phyloP scores from a whole-genome alignment of 2,797 vertebrate genomes.

The Rhincodon typus region DNA sequence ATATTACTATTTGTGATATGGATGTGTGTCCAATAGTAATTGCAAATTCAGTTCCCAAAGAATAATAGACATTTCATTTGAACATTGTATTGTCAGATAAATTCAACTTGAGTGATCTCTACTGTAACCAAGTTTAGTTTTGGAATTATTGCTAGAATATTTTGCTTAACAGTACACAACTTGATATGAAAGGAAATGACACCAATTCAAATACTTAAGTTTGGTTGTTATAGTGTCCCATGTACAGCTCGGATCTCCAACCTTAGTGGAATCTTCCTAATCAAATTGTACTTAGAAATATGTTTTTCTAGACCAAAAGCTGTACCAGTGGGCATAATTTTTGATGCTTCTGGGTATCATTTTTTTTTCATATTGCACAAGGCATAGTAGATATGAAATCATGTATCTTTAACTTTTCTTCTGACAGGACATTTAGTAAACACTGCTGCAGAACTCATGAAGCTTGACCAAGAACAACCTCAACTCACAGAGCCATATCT shows the following conservation, averaged over 20 bases:
- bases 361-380: neutral
- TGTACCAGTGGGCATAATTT: neutral
- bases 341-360: neutral
- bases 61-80: neutral
- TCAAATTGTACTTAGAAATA: neutral
- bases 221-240: neutral
- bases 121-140: neutral
- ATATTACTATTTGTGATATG: neutral
- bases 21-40: neutral
- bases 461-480: conserved; percentile 89
- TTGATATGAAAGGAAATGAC: neutral
- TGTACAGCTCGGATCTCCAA: neutral
- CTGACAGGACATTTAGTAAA: conserved; percentile 83
- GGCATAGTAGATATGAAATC: neutral
- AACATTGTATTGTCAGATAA: conserved; percentile 1
- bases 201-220: neutral
- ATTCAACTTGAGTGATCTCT: neutral
- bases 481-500: conserved; percentile 91
- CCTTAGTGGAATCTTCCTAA: neutral
- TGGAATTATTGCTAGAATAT: neutral
- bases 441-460: conserved; percentile 87
- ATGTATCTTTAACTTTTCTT: neutral
- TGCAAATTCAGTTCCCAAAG: neutral
- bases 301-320: neutral
- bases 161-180: neutral